Base-by-base conservation (phyloP, 2,888 invertebrate species). In the Dolichomitus sp. region DNA sequence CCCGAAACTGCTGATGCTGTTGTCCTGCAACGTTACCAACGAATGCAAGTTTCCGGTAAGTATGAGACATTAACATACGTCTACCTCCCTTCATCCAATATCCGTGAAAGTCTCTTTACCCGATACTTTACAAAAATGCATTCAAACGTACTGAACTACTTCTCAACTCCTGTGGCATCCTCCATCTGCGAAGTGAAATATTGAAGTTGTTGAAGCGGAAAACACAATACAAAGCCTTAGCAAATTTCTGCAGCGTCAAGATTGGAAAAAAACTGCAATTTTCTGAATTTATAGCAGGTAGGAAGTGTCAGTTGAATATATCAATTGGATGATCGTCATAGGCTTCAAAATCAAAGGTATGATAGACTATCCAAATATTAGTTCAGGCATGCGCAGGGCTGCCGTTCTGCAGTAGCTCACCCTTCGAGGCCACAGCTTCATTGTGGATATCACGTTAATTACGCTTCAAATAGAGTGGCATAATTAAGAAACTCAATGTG, bases 1-100 rank as follows among this genome's bases (percentile, higher is more conserved):
- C 96, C 84, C 97, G 95, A 91, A 97, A 97, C 91, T 96, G 96
- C 88, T 96, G 96, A 93, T 95, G 94, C 86, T 94, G 95, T 54
- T 91, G 92, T 84, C 95, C 95, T 94, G 91, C 87, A 87, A 87
- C 82, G 79, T 83, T 69, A 79, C 79, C 70, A 75, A 50, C 48
- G 30, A 83, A 79, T 61, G 48, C 45, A 75, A 52, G 59, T 70
- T 61, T 61, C 70, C 70, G 79, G 63, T 79, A 72, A 79, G 70
- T 75, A 42, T 66, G 59, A 72, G 19, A 27, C 14, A 27, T 27
- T 17, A 48, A 14, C 6, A 54, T 27, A 11, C 54, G n/a, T 27
- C 27, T 27, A 54, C 12, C 12, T 54, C 14, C 12, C 14, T 27
- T 52, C 23, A 52, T 52, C 23, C 50, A 11, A 11, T 52, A 23